Percentiles rank a stretch among this genome's conserved stretches.
phyloP scores from a whole-genome alignment of 2,113 vertebrate genomes.

The Phrynocephalus versicolor region DNA sequence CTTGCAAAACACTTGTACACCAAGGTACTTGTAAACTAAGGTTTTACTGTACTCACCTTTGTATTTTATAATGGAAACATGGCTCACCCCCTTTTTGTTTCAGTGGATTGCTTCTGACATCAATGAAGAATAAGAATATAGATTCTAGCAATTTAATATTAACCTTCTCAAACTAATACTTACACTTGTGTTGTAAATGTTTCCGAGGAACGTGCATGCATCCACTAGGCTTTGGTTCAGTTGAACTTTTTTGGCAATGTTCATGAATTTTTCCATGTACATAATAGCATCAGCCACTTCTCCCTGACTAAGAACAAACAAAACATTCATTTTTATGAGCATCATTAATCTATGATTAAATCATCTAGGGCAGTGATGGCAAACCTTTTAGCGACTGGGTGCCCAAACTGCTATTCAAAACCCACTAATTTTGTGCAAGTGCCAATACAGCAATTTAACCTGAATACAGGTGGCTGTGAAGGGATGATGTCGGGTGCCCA shows the following conservation, averaged over 20 bases:
- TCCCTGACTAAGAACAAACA: conserved; percentile 71
- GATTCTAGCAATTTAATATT: conserved; percentile 16
- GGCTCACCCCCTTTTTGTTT: no score
- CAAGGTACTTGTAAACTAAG: no score
- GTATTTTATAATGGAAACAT: no score
- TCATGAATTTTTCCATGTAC: conserved; percentile 70
- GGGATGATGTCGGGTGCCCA: no score
- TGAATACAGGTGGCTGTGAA: no score
- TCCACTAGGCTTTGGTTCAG: conserved; percentile 70
- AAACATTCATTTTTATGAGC: conserved; percentile 17
- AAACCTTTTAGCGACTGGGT: no score
- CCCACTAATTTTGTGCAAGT: no score
- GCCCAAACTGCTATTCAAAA: no score
- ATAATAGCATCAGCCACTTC: conserved; percentile 63
- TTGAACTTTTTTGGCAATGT: conserved; percentile 61
- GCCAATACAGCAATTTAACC: no score
- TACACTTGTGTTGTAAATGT: conserved; percentile 76
- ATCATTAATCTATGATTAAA: conserved; percentile 5
- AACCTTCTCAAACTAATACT: conserved; percentile 50
- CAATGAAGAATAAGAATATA: not conserved
- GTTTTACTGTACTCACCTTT: no score
- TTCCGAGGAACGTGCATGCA: conserved; percentile 74
- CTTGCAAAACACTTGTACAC: no score
- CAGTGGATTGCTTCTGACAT: no score
- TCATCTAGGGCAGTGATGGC: not conserved